A percentile compares a stretch with the other conserved stretches of the same genome.
Evolutionary conservation across 2,113 vertebrate genomes (phyloP).

Genomic region (Hemiscyllium ocellatum): DNA sequence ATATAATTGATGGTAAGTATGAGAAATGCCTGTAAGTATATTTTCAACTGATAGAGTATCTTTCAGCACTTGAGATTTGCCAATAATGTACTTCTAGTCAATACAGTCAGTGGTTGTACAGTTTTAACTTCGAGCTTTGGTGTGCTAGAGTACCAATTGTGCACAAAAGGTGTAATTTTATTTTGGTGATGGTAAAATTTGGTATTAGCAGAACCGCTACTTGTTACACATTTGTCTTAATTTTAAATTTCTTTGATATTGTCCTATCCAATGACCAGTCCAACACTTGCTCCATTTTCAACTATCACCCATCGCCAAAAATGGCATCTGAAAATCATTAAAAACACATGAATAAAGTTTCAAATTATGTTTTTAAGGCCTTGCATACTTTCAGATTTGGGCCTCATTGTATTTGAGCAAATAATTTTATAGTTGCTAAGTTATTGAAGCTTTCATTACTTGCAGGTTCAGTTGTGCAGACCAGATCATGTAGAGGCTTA

Average conservation of each 20-base stretch:
- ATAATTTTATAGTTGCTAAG: not conserved
- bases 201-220: not conserved
- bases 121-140: not conserved
- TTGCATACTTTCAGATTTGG: not conserved
- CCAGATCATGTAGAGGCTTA: not conserved
- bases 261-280: not conserved
- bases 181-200: not conserved
- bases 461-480: not conserved
- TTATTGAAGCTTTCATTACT: not conserved
- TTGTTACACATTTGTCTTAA: not conserved
- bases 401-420: not conserved
- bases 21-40: not conserved
- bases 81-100: not conserved
- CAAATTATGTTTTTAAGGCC: not conserved
- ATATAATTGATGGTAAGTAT: not conserved
- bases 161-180: not conserved
- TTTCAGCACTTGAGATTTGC: not conserved
- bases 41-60: not conserved
- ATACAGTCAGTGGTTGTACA: not conserved
- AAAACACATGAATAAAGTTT: not conserved
- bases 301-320: not conserved
- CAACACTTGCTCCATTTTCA: not conserved
- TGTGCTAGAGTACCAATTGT: not conserved
- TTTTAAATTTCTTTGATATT: not conserved
- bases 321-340: not conserved